A percentile compares a stretch with the other conserved stretches of the same genome.
Conservation (phyloP, 2,797 vertebrate genomes). For the Rhinophrynus dorsalis region DNA sequence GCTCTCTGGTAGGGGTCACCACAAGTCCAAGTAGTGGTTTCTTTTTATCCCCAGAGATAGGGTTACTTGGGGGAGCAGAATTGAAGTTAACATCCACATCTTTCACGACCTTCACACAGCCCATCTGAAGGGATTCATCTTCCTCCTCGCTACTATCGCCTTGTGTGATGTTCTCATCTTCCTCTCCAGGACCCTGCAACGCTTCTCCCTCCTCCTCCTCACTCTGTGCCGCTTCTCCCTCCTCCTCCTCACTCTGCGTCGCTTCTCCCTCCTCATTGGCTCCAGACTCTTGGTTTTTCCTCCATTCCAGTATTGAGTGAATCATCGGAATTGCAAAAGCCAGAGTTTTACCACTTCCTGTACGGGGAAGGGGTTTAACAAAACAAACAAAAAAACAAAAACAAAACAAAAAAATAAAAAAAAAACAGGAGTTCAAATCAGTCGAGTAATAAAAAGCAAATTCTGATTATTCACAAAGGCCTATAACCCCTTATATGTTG, state of each 20-base stretch:
- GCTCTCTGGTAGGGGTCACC: conserved; percentile 92
- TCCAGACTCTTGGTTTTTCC: conserved; percentile 53
- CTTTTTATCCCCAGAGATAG: conserved; percentile 17
- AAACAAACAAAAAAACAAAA: conserved; percentile 45
- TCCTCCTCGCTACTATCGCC: conserved; percentile 24
- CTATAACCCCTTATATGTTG: too few relatives aligned
- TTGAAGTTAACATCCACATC: conserved; percentile 57
- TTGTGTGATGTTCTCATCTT: conserved; percentile 48
- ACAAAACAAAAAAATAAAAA: neutral
- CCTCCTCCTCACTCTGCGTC: conserved; percentile 26
- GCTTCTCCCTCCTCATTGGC: conserved; percentile 26
- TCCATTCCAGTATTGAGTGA: conserved; percentile 87
- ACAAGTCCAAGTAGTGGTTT: conserved; percentile 87
- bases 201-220: neutral
- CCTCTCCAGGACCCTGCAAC: conserved; percentile 43
- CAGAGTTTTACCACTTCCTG: conserved; percentile 96
- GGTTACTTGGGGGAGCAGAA: rapidly evolving
- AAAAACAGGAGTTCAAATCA: too few relatives aligned
- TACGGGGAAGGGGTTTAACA: too few relatives aligned
- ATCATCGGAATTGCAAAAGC: conserved; percentile 97
- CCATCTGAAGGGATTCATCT: conserved; percentile 48
- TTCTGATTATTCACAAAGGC: too few relatives aligned
- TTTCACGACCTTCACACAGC: conserved; percentile 63
- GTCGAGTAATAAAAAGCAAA: too few relatives aligned
- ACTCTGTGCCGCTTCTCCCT: neutral